Base-by-base conservation (phyloP, 2,888 invertebrate species). In the Macroteleia sp. region DNA sequence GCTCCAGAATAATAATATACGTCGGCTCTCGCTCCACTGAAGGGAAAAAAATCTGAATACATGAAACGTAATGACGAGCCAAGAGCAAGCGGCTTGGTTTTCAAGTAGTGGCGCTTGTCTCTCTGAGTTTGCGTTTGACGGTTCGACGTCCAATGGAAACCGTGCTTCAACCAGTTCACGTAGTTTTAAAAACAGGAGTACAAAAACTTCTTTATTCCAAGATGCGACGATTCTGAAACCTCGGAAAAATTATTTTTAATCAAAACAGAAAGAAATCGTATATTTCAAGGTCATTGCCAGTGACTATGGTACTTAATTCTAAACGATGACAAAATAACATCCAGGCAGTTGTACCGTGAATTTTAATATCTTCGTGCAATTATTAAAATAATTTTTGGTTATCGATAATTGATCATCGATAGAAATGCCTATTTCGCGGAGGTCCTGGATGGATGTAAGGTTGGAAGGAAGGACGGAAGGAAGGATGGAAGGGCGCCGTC, bases 1-100 rank as follows among this genome's bases (percentile, higher is more conserved):
- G 87, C 88, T 85, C 84, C 84, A 86, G 90, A 90, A 90, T 90
- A 91, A 90, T 90, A 89, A 90, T 88, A 88, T 86, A 84, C 86
- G 85, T 83, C 84, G 81, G 79, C 78, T 82, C 83, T 84, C 84
- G 85, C 84, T 83, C 81, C 81, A 74, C 81, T 80, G 79, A 81
- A 81, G 83, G 82, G 80, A 77, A 90, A 89, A 88, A 89, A 90
- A 90, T 89, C 89, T 88, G 90, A 90, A 91, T 90, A 90, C 86
- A 89, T 89, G 88, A 89, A 89, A 91, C 85, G 86, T 89, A 90
- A 90, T 88, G 90, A 87, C 85, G 85, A 81, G 77, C 70, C 80
- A 77, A 82, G 81, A 77, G 80, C 80, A 79, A 82, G 81, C 83
- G 81, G 81, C 78, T 80, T 81, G 80, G 74, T 81, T 80, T 79